Evolutionary conservation across 2,888 invertebrate genomes (phyloP).

Genomic region (Papilio elwesi): DNA sequence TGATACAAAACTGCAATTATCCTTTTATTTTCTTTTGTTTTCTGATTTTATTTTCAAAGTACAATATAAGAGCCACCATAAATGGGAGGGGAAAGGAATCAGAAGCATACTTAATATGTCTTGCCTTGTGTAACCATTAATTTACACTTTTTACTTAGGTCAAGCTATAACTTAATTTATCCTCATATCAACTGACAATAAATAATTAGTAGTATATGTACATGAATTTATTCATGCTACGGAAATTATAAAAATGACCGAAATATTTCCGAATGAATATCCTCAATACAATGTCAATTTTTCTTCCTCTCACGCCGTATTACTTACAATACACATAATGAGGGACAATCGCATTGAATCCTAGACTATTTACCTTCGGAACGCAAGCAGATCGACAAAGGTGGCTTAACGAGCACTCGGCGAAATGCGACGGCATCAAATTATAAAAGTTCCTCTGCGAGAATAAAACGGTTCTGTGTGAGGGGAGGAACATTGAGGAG

Average conservation of each 20-base stretch:
- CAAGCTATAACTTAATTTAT: too few species aligned
- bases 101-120: too few species aligned
- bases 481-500: conserved; percentile 26
- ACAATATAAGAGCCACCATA: too few species aligned
- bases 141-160: too few species aligned
- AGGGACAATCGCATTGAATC: conserved; percentile 60
- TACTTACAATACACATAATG: conserved; percentile 72
- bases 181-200: too few species aligned
- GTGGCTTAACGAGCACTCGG: conserved; percentile 66
- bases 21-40: too few species aligned
- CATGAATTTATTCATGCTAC: too few species aligned
- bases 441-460: conserved; percentile 48
- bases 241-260: not conserved
- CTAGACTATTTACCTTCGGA: conserved; percentile 63
- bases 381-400: conserved; percentile 61
- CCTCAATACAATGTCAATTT: conserved; percentile 19
- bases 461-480: conserved; percentile 38
- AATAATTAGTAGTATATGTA: too few species aligned
- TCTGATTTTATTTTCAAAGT: too few species aligned
- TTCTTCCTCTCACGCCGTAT: conserved; percentile 44
- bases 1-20: too few species aligned
- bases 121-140: too few species aligned
- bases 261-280: not conserved
- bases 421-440: conserved; percentile 53
- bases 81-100: too few species aligned